phyloP scores from a whole-genome alignment of 2,113 vertebrate species.

The Microcebus lehilahytsara region DNA sequence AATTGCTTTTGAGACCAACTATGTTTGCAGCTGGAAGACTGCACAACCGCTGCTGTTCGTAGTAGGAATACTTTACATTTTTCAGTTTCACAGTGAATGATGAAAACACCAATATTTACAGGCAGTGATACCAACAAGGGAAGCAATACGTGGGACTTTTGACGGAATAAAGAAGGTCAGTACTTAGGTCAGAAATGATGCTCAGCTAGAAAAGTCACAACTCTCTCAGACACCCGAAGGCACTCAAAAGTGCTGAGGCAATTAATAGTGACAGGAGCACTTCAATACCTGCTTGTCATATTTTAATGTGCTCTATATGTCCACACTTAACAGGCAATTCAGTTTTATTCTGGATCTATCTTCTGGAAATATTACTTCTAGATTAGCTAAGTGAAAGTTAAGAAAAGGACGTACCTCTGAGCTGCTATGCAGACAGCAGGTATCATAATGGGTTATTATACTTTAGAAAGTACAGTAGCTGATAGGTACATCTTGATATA shows the following conservation, averaged over 20 bases:
- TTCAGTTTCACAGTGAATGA: background rate
- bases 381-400: background rate
- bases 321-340: background rate
- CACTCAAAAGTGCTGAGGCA: background rate
- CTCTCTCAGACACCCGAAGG: background rate
- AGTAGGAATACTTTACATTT: background rate
- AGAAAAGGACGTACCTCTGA: background rate
- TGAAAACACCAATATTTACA: background rate
- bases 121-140: background rate
- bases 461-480: background rate
- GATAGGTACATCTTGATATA: background rate
- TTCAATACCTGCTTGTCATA: background rate
- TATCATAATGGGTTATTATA: background rate
- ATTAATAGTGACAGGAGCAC: background rate
- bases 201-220: background rate
- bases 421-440: background rate
- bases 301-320: background rate
- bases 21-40: background rate
- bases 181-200: background rate
- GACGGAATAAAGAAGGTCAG: background rate
- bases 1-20: background rate
- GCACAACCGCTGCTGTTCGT: background rate
- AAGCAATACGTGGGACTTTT: background rate
- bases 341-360: background rate
- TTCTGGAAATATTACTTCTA: background rate